These are phyloP conservation scores for Chionoecetes opilio DNA, from an alignment of 1,140 invertebrate species.

Conservation along the genomic window DNA sequence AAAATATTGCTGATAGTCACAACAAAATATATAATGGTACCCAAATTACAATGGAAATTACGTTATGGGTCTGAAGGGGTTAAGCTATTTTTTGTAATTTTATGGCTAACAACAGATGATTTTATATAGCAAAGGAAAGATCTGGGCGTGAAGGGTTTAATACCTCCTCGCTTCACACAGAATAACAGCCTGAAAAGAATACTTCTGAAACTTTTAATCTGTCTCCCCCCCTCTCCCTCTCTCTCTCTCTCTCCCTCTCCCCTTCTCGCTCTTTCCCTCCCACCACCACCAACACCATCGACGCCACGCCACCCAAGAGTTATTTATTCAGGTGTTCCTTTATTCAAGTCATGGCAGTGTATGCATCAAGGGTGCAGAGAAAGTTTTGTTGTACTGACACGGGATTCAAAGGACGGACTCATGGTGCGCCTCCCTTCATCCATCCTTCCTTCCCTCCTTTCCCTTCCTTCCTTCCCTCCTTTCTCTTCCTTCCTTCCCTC, in stretches of 20 bases:
- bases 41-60: too few species aligned
- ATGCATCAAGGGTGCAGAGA: background rate
- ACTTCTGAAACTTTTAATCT: background rate
- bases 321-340: background rate
- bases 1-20: too few species aligned
- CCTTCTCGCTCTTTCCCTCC: background rate
- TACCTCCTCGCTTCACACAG: background rate
- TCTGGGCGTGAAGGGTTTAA: too few species aligned
- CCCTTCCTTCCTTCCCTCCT: background rate
- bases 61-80: too few species aligned
- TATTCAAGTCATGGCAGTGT: background rate
- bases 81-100: too few species aligned
- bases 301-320: background rate
- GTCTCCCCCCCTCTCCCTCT: background rate
- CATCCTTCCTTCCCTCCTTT: background rate
- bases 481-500: background rate
- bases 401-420: too few species aligned
- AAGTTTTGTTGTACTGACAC: background rate
- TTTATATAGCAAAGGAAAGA: too few species aligned
- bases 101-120: too few species aligned
- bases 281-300: background rate
- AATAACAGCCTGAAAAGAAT: background rate
- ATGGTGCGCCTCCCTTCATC: too few species aligned
- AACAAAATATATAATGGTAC: too few species aligned
- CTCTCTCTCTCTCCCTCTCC: conserved; percentile 25